Conservation (phyloP, 2,888 invertebrate species). For the Drosophila pseudotakahashii region DNA sequence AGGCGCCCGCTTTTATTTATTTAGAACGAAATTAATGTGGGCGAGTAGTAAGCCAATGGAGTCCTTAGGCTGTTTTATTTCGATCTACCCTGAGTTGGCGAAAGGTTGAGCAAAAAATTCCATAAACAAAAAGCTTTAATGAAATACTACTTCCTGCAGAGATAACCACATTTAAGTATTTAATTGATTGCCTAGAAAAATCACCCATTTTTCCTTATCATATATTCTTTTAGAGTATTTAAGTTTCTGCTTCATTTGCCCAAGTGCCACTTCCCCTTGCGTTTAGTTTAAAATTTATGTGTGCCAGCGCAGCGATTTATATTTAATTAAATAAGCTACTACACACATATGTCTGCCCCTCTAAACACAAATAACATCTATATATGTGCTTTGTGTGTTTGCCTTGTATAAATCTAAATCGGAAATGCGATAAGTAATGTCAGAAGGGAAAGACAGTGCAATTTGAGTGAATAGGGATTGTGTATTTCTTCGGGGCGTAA, state of each 20-base stretch:
- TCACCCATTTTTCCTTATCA: too few relatives aligned
- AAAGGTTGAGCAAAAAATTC: background rate
- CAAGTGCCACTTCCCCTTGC: background rate
- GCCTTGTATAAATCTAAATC: conserved; percentile 60
- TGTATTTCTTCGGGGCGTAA: conserved; percentile 59
- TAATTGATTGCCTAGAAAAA: background rate
- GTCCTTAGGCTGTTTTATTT: background rate
- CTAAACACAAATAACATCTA: background rate
- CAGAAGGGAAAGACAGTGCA: conserved; percentile 22
- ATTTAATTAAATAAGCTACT: conserved; percentile 69
- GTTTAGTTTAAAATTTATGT: conserved; percentile 68
- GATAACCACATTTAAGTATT: background rate
- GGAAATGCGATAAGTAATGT: conserved; percentile 75
- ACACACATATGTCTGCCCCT: conserved; percentile 4
- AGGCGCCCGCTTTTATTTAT: conserved; percentile 63
- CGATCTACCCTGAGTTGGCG: background rate
- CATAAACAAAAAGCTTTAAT: background rate
- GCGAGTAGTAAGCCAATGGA: conserved; percentile 4
- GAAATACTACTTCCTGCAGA: too few relatives aligned
- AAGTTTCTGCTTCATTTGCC: background rate
- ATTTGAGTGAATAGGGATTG: conserved; percentile 27
- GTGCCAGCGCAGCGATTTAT: conserved; percentile 65
- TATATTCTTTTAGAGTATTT: conserved; percentile 7
- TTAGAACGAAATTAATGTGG: conserved; percentile 55
- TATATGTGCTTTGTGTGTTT: conserved; percentile 25